A percentile compares a stretch with the other conserved stretches of the same genome.
These are phyloP conservation scores for Scopus umbretta DNA, from an alignment of 2,113 vertebrate genomes.

Conservation along the genomic window DNA sequence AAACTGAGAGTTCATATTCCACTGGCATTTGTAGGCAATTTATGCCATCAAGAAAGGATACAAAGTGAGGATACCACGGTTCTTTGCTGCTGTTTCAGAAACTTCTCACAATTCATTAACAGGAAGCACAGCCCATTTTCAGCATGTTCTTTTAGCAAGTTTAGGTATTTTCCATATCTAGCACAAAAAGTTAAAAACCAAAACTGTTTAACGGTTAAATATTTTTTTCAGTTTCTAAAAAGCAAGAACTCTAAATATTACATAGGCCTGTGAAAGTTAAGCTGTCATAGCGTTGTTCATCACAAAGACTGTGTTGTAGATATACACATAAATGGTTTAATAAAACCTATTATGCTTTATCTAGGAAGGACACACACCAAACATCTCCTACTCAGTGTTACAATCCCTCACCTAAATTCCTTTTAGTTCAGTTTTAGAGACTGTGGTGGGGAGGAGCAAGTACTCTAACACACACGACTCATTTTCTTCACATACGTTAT, in stretches of 20 bases:
- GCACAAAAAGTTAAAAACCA: not conserved
- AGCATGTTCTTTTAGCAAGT: slow-evolving; percentile 73
- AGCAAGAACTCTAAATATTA: not conserved
- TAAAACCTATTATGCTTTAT: not conserved
- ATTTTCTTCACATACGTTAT: not conserved
- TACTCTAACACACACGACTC: not conserved
- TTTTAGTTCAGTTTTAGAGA: not conserved
- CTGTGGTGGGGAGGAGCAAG: not conserved
- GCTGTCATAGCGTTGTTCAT: not conserved
- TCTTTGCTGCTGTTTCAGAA: slow-evolving; percentile 79
- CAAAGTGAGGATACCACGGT: slow-evolving; percentile 70
- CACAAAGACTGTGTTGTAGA: not conserved
- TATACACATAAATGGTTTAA: not conserved
- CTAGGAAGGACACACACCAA: not conserved
- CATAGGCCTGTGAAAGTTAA: not conserved
- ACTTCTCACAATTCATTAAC: slow-evolving; percentile 77
- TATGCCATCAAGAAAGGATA: slow-evolving; percentile 79
- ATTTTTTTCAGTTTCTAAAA: not conserved
- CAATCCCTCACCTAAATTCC: not conserved
- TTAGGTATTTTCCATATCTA: slow-evolving; percentile 85
- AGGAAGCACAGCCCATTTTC: slow-evolving; percentile 74
- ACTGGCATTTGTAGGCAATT: not conserved
- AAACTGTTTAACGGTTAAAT: not conserved
- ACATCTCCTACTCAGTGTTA: not conserved
- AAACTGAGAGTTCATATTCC: not conserved